Base-by-base conservation (phyloP, 2,113 vertebrate genomes). In the Electrona antarctica region DNA sequence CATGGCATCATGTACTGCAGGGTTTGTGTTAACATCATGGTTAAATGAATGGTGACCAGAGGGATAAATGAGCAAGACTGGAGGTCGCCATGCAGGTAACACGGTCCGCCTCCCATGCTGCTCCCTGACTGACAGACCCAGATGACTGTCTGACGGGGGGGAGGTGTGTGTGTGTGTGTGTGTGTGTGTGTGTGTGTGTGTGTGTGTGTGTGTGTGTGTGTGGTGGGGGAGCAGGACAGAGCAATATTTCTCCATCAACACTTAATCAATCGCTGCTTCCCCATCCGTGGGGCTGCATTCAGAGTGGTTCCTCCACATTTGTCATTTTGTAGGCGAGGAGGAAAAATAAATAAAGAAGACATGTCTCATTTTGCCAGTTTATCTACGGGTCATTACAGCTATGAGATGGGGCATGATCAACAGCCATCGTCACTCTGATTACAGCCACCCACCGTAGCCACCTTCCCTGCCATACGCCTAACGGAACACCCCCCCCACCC, bases 331-430 rank as follows among this genome's bases (percentile, higher is more conserved):
- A 82, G 91, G 92, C 93, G 81, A 75, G 64, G 71, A 4, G 33
- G 33, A 41, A 41, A 41, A 41, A 41, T 41, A 41, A 41, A 41
- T 41, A 41, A 90, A 92, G 67, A 63, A 72, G 68, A 93, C 91
- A 88, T 91, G 91, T 89, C 93, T 93, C 88, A 90, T 92, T 88
- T 92, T 85, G 89, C 83, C 81, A 88, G 86, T 93, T 95, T 92
- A 94, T 95, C 95, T 94, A 87, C 84, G 88, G 92, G 91, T 93
- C 94, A 94, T 96, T 95, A 94, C 88, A 75, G 90, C 91, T 90
- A 91, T 72, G 71, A 45, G 91, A 87, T 69, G 90, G 79, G 80
- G 86, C 86, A 91, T 90, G 93, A 92, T 91, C 91, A 93, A 92
- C 77, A 90, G 90, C 90, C 90, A 87, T 82, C 85, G 89, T 87